Percentiles rank a stretch among this genome's conserved stretches.
phyloP scores from a whole-genome alignment of 2,888 invertebrate genomes.

The Dasypolia templi region DNA sequence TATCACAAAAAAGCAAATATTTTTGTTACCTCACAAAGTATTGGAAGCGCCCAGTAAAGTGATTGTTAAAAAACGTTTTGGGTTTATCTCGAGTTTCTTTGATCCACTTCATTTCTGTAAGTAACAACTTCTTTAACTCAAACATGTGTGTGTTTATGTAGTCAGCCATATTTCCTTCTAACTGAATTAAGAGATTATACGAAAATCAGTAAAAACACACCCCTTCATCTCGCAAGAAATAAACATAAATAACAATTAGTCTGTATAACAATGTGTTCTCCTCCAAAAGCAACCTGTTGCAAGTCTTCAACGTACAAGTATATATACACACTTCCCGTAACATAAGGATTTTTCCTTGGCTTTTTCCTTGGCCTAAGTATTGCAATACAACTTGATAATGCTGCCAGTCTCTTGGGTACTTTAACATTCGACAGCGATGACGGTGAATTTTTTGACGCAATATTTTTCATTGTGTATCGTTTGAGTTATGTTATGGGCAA shows the following conservation, averaged over 20 bases:
- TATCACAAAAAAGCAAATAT: slow-evolving; percentile 2
- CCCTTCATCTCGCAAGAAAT: background rate
- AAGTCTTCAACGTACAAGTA: background rate
- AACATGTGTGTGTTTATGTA: background rate
- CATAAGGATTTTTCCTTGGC: no score
- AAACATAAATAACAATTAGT: background rate
- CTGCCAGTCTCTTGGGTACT: no score
- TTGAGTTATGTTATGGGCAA: no score
- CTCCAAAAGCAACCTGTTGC: background rate
- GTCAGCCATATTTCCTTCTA: background rate
- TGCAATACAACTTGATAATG: no score
- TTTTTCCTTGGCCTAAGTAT: no score
- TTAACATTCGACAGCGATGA: no score
- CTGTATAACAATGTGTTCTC: background rate
- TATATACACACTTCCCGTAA: no score
- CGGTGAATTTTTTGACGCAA: no score
- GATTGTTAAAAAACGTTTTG: background rate
- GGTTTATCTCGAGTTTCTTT: background rate
- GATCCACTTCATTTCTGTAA: no score
- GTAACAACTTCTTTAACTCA: background rate
- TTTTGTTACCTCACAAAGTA: background rate
- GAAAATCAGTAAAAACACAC: background rate
- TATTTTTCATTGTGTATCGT: no score
- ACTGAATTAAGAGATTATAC: background rate
- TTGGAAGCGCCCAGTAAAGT: background rate